Base-by-base conservation (phyloP, 2,113 vertebrate species). In the Vicugna pacos region DNA sequence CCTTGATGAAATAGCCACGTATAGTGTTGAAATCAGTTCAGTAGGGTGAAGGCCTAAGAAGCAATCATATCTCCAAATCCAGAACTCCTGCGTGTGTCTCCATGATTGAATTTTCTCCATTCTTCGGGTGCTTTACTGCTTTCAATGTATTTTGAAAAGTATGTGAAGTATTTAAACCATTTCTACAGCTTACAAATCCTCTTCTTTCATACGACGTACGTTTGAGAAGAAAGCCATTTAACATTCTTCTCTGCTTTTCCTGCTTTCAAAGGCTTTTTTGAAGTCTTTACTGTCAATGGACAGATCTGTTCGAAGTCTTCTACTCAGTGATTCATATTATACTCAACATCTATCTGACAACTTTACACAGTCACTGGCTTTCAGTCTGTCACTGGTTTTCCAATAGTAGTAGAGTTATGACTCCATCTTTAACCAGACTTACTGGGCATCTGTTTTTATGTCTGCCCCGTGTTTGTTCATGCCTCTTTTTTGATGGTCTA, bases 11-110 rank as follows among this genome's bases (percentile, higher is more conserved):
- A 92, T 75, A 58, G 6, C 38, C 56, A 52, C n/a, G 42, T 17
- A 8, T 17, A 46, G 92, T 94, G 50, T 64, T 91, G 75, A 95
- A 95, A 95, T 82, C 60, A 60, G 8, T 87, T 93, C 72, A 85
- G 73, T 35, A 70, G 20, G 42, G 30, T 28, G 20, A 80, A 48
- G 42, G 10, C 11, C 75, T 91, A 58, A 87, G 64, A 65, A 75
- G 76, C 38, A 91, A 73, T 69, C 28, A 1, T 70, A 80, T 62
- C 14, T 54, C 76, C 81, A 28, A 50, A 92, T 76, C n/a, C n/a
- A 89, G 42, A 95, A 69, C 15, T 89, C 62, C 32, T 35, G 30
- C 50, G 4, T 16, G 28, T 48, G 4, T 95, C 79, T 69, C 28
- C 38, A 50, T 70, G n/a, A 52, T 82, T 70, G 0, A 48, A 56